Evolutionary conservation across 2,888 invertebrate species (phyloP).

Genomic region (Drosophila histrio): DNA sequence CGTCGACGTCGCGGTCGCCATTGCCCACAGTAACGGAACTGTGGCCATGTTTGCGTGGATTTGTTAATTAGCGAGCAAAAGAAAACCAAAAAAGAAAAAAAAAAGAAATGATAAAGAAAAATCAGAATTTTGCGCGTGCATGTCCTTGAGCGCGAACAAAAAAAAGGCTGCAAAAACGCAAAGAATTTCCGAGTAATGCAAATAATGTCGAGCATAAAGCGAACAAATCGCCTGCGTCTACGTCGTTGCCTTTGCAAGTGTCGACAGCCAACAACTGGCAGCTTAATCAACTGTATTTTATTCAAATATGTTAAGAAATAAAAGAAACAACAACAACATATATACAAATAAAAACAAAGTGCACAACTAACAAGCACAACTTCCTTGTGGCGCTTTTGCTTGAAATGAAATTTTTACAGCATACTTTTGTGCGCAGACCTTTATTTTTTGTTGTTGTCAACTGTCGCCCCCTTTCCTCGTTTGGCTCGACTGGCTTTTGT

Average conservation of each 20-base stretch:
- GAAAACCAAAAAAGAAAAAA: not conserved
- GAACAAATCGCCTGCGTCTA: not conserved
- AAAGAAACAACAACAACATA: not conserved
- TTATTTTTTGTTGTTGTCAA: slow-evolving; percentile 49
- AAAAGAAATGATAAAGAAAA: not conserved
- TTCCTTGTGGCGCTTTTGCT: not conserved
- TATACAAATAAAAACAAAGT: not conserved
- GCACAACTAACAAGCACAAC: slow-evolving; percentile 3
- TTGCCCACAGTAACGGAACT: not conserved
- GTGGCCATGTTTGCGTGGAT: slow-evolving; percentile 7
- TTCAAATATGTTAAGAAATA: not conserved
- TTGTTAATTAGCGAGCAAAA: slow-evolving; percentile 14
- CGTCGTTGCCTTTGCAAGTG: not conserved
- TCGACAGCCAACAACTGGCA: slow-evolving; percentile 34
- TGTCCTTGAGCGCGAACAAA: slow-evolving; percentile 14
- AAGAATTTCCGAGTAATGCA: slow-evolving; percentile 29
- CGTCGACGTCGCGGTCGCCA: not conserved
- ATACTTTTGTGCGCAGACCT: slow-evolving; percentile 66
- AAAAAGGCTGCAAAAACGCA: slow-evolving; percentile 4
- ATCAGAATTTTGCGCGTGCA: slow-evolving; percentile 14
- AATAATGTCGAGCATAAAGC: slow-evolving; percentile 22
- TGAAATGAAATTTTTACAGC: slow-evolving; percentile 36
- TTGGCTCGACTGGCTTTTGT: no score
- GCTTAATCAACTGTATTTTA: slow-evolving; percentile 41
- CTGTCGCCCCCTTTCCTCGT: not conserved